These are phyloP conservation scores for Dinocampus coccinellae DNA, from an alignment of 2,888 invertebrate species.

Conservation along the genomic window DNA sequence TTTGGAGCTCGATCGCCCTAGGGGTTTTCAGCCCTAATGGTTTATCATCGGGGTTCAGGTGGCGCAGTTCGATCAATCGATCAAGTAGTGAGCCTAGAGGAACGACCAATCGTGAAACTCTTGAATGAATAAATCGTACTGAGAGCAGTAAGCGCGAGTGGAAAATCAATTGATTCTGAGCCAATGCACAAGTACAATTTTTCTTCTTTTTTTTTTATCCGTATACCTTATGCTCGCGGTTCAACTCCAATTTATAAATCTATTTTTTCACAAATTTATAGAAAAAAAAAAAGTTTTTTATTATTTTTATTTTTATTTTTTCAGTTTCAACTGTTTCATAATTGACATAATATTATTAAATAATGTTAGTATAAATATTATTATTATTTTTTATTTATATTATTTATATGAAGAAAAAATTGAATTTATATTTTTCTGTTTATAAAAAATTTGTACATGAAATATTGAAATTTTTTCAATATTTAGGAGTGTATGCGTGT, in stretches of 20 bases:
- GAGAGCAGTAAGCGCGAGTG: not conserved
- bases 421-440: not conserved
- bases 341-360: too few relatives aligned
- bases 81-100: not conserved
- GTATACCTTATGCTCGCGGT: conserved; percentile 10
- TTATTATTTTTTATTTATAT: too few relatives aligned
- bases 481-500: not conserved
- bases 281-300: too few relatives aligned
- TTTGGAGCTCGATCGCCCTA: conserved; percentile 32
- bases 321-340: too few relatives aligned
- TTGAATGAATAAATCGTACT: conserved; percentile 24
- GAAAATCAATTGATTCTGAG: conserved; percentile 17
- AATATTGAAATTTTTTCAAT: not conserved
- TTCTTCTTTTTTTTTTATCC: too few relatives aligned
- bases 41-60: conserved; percentile 34
- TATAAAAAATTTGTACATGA: not conserved
- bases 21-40: conserved; percentile 26
- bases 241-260: conserved; percentile 11
- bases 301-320: not conserved
- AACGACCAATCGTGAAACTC: conserved; percentile 9
- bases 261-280: conserved; percentile 7
- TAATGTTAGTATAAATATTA: not conserved
- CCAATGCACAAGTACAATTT: conserved; percentile 15
- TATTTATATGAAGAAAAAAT: not conserved
- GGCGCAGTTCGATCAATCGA: conserved; percentile 18